Base-by-base conservation (phyloP, 2,888 invertebrate genomes). In the Anthrax anthrax region DNA sequence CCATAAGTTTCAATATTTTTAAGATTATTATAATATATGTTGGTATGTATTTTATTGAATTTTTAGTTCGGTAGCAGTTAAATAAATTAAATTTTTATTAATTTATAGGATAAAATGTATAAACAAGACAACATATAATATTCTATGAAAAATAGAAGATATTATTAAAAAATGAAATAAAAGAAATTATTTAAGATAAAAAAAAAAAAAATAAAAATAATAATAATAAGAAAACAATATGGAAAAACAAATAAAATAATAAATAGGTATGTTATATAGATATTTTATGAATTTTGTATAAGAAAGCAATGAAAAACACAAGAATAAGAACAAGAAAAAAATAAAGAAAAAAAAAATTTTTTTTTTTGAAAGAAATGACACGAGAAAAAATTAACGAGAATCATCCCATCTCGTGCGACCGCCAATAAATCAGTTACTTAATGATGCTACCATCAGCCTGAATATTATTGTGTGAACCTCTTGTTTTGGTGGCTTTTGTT, bases 401-500 rank as follows among this genome's bases (percentile, higher is more conserved):
- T 40, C 29, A 44, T 47, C 53, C 52, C 53, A 50, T 50, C 51
- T 50, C 48, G 56, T 48, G 58, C 60, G 59, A 57, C 63, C 60
- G 64, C 61, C 64, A 65, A 68, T 68, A 68, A 68, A 68, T 68
- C 68, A 68, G 64, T 59, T 60, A 61, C 63, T 67, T 68, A 68
- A 68, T 68, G 68, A 68, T 68, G 66, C 65, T 67, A 61, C 62
- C 63, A 49, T n/a, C n/a, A 49, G 48, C 50, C 50, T 53, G 53
- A 55, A 54, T 52, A 55, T 52, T 55, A 53, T 55, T 54, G 50
- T 53, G 52, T 54, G 54, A 53, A 49, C 50, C 52, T 51, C 50
- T 52, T 41, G 43, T 43, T 41, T 9, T 29, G 18, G 16, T 14
- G 23, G 19, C 9, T 29, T 18, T 18, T 42, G 18, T 42, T 23